These are phyloP conservation scores for Luperina testacea DNA, from an alignment of 2,888 invertebrate genomes.

Conservation along the genomic window DNA sequence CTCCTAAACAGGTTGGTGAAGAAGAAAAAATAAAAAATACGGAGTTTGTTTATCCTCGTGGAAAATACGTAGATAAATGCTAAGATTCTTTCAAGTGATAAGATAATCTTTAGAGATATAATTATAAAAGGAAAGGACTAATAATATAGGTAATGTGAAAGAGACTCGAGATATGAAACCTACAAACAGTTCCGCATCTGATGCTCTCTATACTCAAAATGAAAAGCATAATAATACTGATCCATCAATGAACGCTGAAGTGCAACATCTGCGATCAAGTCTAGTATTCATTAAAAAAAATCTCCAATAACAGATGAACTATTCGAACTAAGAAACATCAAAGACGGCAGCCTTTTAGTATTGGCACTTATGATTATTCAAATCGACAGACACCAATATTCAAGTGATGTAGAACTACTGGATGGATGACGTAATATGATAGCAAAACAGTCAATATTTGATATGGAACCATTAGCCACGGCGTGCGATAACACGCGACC, in stretches of 20 bases:
- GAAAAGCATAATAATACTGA: background rate
- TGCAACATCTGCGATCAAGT: slow-evolving; percentile 14
- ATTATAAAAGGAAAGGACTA: background rate
- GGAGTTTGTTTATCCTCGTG: slow-evolving; percentile 21
- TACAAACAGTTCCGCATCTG: background rate
- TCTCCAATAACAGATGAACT: slow-evolving; percentile 30
- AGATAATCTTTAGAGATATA: slow-evolving; percentile 16
- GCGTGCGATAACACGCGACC: slow-evolving; percentile 81
- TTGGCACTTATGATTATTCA: slow-evolving; percentile 63
- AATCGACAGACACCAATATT: slow-evolving; percentile 69
- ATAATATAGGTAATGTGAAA: background rate
- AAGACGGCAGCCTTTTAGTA: slow-evolving; percentile 61
- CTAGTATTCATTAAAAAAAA: slow-evolving; percentile 26
- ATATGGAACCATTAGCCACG: slow-evolving; percentile 84
- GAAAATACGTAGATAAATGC: slow-evolving; percentile 11
- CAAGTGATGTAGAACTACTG: slow-evolving; percentile 72
- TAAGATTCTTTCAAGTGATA: background rate
- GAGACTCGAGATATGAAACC: background rate
- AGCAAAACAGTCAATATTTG: slow-evolving; percentile 88
- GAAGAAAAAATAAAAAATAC: slow-evolving; percentile 12
- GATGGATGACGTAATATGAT: slow-evolving; percentile 86
- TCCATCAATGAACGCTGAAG: slow-evolving; percentile 31
- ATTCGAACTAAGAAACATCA: slow-evolving; percentile 41
- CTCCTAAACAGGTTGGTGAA: slow-evolving; percentile 14
- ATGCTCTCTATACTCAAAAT: background rate